Percentiles rank a stretch among this genome's conserved stretches.
Evolutionary conservation across 2,888 invertebrate genomes (phyloP).

Genomic region (Pseudeuparius sepicola): DNA sequence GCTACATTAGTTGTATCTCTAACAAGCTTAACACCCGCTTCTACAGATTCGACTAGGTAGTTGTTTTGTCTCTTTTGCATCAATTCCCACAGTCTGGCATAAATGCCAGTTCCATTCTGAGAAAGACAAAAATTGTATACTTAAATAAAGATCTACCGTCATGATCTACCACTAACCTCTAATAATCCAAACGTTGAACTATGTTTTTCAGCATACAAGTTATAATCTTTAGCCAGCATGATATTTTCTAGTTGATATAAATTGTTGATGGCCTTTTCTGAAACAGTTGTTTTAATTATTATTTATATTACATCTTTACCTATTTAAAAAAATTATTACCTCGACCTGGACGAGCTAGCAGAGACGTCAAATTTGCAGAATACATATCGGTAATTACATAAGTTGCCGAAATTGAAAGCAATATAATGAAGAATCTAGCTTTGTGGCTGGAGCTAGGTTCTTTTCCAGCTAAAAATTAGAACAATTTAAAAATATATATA

Average conservation of each 20-base stretch:
- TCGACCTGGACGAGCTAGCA: slow-evolving; percentile 61
- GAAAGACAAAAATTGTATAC: slow-evolving; percentile 16
- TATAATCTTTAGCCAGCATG: slow-evolving; percentile 54
- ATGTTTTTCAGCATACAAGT: slow-evolving; percentile 60
- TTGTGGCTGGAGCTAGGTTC: slow-evolving; percentile 55
- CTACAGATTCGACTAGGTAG: slow-evolving; percentile 58
- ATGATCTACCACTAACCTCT: slow-evolving; percentile 46
- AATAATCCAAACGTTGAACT: slow-evolving; percentile 62
- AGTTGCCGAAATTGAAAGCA: slow-evolving; percentile 64
- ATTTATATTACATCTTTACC: no score
- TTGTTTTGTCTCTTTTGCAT: slow-evolving; percentile 44
- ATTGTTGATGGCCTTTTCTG: slow-evolving; percentile 58
- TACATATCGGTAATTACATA: slow-evolving; percentile 72
- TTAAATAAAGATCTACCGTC: no score
- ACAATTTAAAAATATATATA: slow-evolving; percentile 7
- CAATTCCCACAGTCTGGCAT: slow-evolving; percentile 55
- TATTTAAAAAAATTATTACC: no score
- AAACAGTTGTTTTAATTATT: slow-evolving; percentile 18
- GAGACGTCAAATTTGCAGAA: slow-evolving; percentile 65
- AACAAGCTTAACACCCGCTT: slow-evolving; percentile 58
- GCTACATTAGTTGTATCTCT: slow-evolving; percentile 51
- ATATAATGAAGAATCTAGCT: slow-evolving; percentile 56
- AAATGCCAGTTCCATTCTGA: slow-evolving; percentile 66
- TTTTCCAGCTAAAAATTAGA: slow-evolving; percentile 41
- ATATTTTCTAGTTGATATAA: slow-evolving; percentile 54